Conservation (phyloP, 2,113 vertebrate species). For the Laterallus jamaicensis region DNA sequence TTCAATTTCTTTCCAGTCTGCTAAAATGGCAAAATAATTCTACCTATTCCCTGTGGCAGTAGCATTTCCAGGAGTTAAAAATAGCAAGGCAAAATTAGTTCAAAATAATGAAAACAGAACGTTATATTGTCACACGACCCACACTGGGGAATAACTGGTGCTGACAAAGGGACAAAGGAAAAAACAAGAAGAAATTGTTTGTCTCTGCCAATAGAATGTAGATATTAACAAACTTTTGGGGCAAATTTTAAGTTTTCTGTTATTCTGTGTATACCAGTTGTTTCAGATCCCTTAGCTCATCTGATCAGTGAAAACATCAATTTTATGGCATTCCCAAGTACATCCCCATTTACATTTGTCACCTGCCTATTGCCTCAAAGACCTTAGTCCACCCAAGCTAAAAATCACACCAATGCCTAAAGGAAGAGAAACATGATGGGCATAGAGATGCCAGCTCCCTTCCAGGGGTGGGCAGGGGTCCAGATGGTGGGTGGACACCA, state of each 20-base stretch:
- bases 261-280: neutral
- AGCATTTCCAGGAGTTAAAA: conserved; percentile 51
- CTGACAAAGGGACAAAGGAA: neutral
- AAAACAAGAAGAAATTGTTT: neutral
- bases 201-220: neutral
- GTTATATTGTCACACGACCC: neutral
- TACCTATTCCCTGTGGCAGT: conserved; percentile 46
- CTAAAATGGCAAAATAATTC: conserved; percentile 40
- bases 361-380: neutral
- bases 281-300: neutral
- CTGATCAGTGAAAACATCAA: neutral
- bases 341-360: neutral
- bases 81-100: conserved; percentile 24
- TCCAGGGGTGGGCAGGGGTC: neutral
- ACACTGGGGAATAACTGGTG: neutral
- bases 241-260: neutral
- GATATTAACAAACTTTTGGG: neutral
- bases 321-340: neutral
- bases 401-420: neutral
- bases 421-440: neutral
- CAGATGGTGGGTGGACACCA: neutral
- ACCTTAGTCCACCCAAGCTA: neutral
- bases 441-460: neutral
- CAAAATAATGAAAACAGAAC: conserved; percentile 29
- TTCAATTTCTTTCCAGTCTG: conserved; percentile 35